phyloP scores from a whole-genome alignment of 2,888 invertebrate genomes.

The Ectobius pallidus region DNA sequence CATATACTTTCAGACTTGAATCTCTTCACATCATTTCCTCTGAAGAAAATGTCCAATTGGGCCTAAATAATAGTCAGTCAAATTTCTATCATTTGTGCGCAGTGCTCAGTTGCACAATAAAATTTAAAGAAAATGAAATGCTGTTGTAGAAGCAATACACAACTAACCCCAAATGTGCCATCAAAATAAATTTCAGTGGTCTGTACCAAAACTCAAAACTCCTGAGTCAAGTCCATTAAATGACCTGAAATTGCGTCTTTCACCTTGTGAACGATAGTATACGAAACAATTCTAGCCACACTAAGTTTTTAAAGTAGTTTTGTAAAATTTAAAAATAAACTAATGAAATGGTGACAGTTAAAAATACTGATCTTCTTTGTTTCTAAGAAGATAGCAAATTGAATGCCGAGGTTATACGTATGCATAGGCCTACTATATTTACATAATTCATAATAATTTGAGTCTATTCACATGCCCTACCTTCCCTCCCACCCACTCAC shows the following conservation, averaged over 20 bases:
- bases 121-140: no score
- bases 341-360: background rate
- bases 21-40: no score
- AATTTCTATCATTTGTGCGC: no score
- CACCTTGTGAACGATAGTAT: constrained; percentile 31
- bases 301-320: constrained; percentile 25
- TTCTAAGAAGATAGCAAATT: constrained; percentile 3
- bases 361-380: background rate
- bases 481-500: constrained; percentile 17
- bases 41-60: no score
- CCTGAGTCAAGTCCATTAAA: constrained; percentile 4
- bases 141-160: no score
- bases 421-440: constrained; percentile 26
- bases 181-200: constrained; percentile 7
- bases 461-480: constrained; percentile 13
- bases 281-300: constrained; percentile 32
- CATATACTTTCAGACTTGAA: no score
- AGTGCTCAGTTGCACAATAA: no score
- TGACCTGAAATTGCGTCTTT: constrained; percentile 27
- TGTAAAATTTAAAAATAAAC: background rate
- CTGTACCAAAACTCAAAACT: no score
- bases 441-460: constrained; percentile 1
- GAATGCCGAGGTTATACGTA: constrained; percentile 10
- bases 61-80: no score
- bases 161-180: constrained; percentile 4